These are phyloP conservation scores for Haliclona indistincta DNA, from an alignment of 37 sponge, comb jelly and placozoan species.

Conservation along the genomic window DNA sequence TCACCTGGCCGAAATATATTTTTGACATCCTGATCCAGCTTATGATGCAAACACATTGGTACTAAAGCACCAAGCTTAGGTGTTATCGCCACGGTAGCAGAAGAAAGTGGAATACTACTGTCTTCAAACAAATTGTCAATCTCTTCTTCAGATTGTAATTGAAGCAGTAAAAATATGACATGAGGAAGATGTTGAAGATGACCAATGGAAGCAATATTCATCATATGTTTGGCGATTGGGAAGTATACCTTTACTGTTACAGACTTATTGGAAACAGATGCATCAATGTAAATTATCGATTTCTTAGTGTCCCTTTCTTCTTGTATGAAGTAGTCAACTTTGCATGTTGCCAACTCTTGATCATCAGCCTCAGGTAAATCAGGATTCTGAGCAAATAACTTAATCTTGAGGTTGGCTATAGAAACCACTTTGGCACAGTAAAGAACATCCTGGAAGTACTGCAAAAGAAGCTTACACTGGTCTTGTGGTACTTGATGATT, in stretches of 20 bases:
- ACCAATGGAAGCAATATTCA: not conserved
- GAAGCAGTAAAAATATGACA: not conserved
- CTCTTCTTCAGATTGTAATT: not conserved
- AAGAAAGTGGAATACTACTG: too few species aligned
- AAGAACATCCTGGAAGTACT: too few species aligned
- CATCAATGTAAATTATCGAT: not conserved
- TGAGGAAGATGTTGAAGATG: not conserved
- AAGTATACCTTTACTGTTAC: not conserved
- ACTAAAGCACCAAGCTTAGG: constrained; percentile 29
- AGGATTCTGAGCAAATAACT: not conserved
- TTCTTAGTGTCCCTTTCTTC: not conserved
- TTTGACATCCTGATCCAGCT: constrained; percentile 37
- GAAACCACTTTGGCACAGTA: too few species aligned
- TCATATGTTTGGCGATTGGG: not conserved
- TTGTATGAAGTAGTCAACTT: not conserved
- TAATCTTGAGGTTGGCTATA: too few species aligned
- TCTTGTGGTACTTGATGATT: too few species aligned
- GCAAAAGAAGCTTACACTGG: too few species aligned
- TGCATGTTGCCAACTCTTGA: not conserved
- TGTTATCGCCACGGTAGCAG: not conserved
- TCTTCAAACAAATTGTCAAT: not conserved
- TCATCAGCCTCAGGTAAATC: not conserved
- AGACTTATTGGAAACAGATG: not conserved
- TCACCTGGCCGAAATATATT: constrained; percentile 55
- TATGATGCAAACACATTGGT: constrained; percentile 35